phyloP scores from a whole-genome alignment of 1,140 invertebrate genomes.

The Tribolium madens region DNA sequence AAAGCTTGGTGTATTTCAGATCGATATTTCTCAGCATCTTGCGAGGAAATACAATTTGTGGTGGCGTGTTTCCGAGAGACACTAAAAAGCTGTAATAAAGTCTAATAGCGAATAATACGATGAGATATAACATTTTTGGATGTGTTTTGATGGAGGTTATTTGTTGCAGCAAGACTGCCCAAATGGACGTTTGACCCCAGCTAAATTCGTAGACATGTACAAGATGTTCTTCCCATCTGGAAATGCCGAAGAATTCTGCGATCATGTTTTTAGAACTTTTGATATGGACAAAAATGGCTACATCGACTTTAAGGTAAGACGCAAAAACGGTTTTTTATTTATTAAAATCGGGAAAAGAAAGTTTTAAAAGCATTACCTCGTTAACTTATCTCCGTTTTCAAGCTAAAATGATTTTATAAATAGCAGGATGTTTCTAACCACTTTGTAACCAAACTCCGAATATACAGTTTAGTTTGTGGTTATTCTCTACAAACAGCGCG shows the following conservation, averaged over 20 bases:
- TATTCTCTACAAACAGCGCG: not conserved
- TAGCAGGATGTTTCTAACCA: not conserved
- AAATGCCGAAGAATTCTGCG: slow-evolving; percentile 98
- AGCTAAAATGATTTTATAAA: not conserved
- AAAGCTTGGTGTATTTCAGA: not conserved
- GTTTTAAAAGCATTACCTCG: slow-evolving; percentile 31
- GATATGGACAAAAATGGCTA: slow-evolving; percentile 99
- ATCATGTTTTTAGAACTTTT: slow-evolving; percentile 99
- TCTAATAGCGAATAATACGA: not conserved
- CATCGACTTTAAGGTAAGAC: slow-evolving; percentile 91
- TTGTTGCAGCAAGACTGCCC: slow-evolving; percentile 98
- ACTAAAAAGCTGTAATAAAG: not conserved
- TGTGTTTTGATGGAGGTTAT: slow-evolving; percentile 23
- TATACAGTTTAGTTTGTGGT: not conserved
- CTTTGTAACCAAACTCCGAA: not conserved
- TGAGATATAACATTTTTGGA: too few relatives aligned
- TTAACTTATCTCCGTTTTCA: not conserved
- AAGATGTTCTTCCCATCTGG: slow-evolving; percentile 99
- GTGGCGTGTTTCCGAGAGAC: not conserved
- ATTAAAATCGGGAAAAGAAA: not conserved
- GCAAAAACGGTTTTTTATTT: not conserved
- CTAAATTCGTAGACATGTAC: slow-evolving; percentile 99
- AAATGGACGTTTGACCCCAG: slow-evolving; percentile 94
- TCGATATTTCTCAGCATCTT: not conserved
- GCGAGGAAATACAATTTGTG: not conserved